Base-by-base conservation (phyloP, 2,113 vertebrate genomes). In the Motacilla tschutschensis region DNA sequence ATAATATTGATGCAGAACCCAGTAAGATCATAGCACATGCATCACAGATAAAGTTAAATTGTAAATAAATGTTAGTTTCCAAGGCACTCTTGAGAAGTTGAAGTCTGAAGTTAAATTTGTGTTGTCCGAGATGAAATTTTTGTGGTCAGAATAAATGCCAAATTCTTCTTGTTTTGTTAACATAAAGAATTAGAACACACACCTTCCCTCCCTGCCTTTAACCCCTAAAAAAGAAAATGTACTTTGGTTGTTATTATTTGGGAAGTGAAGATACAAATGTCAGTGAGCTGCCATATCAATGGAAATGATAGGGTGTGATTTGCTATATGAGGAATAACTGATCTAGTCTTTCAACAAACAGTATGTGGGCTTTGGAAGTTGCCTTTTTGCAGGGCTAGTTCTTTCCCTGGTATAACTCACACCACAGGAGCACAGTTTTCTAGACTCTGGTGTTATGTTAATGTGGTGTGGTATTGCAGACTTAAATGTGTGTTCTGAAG, bases 161-260 rank as follows among this genome's bases (percentile, higher is more conserved):
- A 38, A 63, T 73, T 8, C 8, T 73, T 51, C 47, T 18, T 53
- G 10, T 58, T 87, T 48, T 73, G 46, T 5, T 48, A 21, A 80
- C 40, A 6, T 22, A 48, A 8, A 58, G 47, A 44, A 63, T 21
- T 0, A 5, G 9, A 33, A 17, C 20, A 22, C 20, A 54, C 8
- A 9, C 12, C 31, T 9, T 3, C 19, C 8, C 12, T 5, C 4
- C 4, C 2, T 3, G 2, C 2, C 13, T n/a, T 28, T 26, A 38
- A 15, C 18, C 33, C 9, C 33, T 57, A 51, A 44, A 60, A 51
- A 33, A 20, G 5, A 21, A 47, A 84, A 59, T 12, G 2, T 41
- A 11, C 10, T 31, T 84, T 44, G 50, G 7, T 72, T 60, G 22
- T 50, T 58, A 64, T 43, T 41, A 25, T 82, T 73, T 48, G 12